Evolutionary conservation across 2,797 vertebrate species (phyloP), one percentile per base, ranked within the genome.

Genomic region (Aselliscus stoliczkanus): DNA sequence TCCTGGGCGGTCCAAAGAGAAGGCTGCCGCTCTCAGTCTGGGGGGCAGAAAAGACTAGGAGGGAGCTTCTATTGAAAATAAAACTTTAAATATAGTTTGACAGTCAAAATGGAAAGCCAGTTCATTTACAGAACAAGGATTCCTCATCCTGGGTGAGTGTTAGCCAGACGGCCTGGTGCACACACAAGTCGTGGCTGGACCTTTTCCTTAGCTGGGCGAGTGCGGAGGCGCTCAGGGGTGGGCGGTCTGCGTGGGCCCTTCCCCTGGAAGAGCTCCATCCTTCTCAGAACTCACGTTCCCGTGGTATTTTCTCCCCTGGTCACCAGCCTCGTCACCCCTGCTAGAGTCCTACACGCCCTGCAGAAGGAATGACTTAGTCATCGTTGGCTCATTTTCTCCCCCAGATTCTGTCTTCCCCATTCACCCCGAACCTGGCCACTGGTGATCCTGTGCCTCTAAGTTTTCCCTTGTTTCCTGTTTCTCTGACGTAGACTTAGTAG

Each of bases 181-280:
- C 0, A 2, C 20, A 1, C 2, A 13, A 4, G 27, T 12, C 3
- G 4, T 6, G 2, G 20, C 37, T 39, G 11, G 3, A 3, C 9
- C 31, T 15, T 1, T 3, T 31, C 23, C 60, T 69, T 21, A 17
- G 20, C 47, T 39, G 1, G 31, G 11, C 8, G 0, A 1, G 0
- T 3, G 62, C 27, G 1, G 21, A 17, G 3, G 7, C 5, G 1
- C 15, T 21, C 23, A 4, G 79, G 7, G 2, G 42, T 5, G 9
- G 18, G 29, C 10, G 17, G 67, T 14, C 10, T 5, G 3, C 14
- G 31, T 0, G 7, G 29, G 0, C 2, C 17, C 31, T 25, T 50
- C 8, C 6, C 31, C 37, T 39, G 5, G 31, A 11, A 18, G 47
- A 7, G 3, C 10, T 27, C 73, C 7, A 0, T 7, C 1, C 50